Evolutionary conservation across 2,113 vertebrate genomes (phyloP).

Genomic region (Uropsilus gracilis): DNA sequence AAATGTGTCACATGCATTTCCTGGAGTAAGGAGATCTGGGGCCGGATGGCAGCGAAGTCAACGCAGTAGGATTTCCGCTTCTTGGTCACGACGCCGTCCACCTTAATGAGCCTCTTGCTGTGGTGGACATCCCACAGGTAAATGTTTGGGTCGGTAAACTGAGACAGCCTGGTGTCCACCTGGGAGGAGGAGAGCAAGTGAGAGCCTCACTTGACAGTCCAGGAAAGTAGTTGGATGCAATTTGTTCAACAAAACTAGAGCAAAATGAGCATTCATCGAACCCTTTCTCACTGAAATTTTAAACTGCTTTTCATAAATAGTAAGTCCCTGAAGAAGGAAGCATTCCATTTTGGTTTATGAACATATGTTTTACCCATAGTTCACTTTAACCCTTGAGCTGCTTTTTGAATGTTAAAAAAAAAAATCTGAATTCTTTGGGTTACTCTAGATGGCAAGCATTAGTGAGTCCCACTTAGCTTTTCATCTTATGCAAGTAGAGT

Average conservation of each 20-base stretch:
- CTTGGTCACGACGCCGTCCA: conserved; percentile 86
- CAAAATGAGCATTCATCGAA: neutral
- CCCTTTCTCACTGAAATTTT: neutral
- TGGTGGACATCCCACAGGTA: conserved; percentile 95
- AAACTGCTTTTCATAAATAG: neutral
- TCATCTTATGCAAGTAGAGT: neutral
- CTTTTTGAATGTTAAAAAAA: neutral
- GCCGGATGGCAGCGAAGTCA: conserved; percentile 91
- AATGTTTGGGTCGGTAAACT: conserved; percentile 93
- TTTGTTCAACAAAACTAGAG: neutral
- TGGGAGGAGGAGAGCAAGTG: conserved; percentile 68
- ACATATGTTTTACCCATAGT: neutral
- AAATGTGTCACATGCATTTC: conserved; percentile 92
- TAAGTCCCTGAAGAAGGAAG: neutral
- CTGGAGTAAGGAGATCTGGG: conserved; percentile 90
- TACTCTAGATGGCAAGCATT: neutral
- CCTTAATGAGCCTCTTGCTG: conserved; percentile 89
- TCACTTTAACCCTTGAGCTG: neutral
- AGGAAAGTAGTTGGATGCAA: neutral
- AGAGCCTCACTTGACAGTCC: conserved; percentile 1
- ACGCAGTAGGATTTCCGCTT: conserved; percentile 87
- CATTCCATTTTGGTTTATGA: neutral
- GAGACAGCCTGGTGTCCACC: conserved; percentile 93
- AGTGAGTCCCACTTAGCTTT: too few relatives aligned
- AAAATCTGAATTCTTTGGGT: neutral